A percentile compares a stretch with the other conserved stretches of the same genome.
Evolutionary conservation across 2,113 vertebrate genomes (phyloP).

Genomic region (Astur gentilis): DNA sequence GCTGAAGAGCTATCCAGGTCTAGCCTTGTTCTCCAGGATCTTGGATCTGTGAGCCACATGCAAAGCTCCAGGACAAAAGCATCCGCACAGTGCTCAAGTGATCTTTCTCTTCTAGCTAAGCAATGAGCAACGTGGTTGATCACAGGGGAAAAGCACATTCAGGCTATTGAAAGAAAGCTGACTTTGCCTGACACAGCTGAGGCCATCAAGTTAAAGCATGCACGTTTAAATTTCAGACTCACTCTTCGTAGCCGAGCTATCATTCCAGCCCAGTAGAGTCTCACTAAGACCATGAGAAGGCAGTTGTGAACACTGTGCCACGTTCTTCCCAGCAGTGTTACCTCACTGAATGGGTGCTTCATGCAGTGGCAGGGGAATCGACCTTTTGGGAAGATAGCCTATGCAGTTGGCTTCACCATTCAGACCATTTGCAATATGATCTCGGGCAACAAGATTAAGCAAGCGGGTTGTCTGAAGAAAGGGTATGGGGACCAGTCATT

Average conservation of each 20-base stretch:
- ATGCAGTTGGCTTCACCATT: fast-evolving
- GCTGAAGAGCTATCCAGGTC: not conserved
- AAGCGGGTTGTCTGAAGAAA: not conserved
- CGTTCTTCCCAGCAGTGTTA: not conserved
- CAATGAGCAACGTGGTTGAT: not conserved
- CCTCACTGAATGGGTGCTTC: not conserved
- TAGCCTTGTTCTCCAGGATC: not conserved
- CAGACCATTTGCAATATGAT: not conserved
- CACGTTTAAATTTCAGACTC: not conserved
- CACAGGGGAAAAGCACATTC: not conserved
- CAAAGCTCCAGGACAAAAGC: not conserved
- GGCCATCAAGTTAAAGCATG: not conserved
- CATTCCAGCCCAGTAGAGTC: not conserved
- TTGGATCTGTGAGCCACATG: not conserved
- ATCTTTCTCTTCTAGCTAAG: not conserved
- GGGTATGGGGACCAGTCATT: not conserved
- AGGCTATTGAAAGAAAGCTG: not conserved
- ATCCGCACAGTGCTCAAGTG: not conserved
- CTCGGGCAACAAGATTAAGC: too few species aligned
- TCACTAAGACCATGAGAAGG: not conserved
- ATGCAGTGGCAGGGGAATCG: fast-evolving
- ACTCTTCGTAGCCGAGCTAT: not conserved
- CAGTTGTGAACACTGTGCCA: too few species aligned
- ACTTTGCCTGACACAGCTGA: not conserved
- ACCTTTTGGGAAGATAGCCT: too few species aligned